Percentiles rank a stretch among this genome's conserved stretches.
phyloP scores from a whole-genome alignment of 2,888 invertebrate genomes.

The Drosophila putrida region DNA sequence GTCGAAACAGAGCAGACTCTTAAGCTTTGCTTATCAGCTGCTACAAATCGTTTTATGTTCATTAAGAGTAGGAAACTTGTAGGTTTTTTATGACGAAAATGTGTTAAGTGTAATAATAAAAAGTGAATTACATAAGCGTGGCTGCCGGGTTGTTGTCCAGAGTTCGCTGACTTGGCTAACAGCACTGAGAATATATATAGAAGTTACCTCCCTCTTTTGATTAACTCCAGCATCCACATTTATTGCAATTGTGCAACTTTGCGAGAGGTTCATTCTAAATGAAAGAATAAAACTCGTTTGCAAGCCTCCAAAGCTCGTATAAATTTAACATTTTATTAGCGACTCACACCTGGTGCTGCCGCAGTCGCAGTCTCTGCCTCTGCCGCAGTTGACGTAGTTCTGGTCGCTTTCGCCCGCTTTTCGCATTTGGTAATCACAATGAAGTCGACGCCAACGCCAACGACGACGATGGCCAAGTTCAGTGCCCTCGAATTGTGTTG shows the following conservation, averaged over 20 bases:
- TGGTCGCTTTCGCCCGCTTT: slow-evolving; percentile 72
- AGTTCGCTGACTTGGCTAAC: slow-evolving; percentile 70
- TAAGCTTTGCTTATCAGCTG: neutral
- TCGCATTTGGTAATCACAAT: slow-evolving; percentile 75
- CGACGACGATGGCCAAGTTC: slow-evolving; percentile 68
- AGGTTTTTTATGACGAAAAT: slow-evolving; percentile 7
- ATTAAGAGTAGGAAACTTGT: neutral
- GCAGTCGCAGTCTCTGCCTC: slow-evolving; percentile 3
- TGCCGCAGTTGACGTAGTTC: slow-evolving; percentile 24
- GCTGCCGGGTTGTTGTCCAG: slow-evolving; percentile 19
- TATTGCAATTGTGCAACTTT: slow-evolving; percentile 73
- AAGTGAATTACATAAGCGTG: slow-evolving; percentile 56
- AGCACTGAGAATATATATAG: slow-evolving; percentile 5
- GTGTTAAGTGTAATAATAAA: slow-evolving; percentile 12
- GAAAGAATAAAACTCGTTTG: slow-evolving; percentile 65
- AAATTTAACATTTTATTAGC: slow-evolving; percentile 75
- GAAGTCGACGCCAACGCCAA: slow-evolving; percentile 23
- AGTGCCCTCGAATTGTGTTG: slow-evolving; percentile 79
- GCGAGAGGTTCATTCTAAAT: slow-evolving; percentile 57
- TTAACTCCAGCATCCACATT: slow-evolving; percentile 15
- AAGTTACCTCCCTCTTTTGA: neutral
- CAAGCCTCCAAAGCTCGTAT: slow-evolving; percentile 56
- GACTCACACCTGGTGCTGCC: slow-evolving; percentile 58
- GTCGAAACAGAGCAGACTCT: neutral
- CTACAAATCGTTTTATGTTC: neutral